Evolutionary conservation across 2,113 vertebrate genomes (phyloP).

Genomic region (Calonectris borealis): DNA sequence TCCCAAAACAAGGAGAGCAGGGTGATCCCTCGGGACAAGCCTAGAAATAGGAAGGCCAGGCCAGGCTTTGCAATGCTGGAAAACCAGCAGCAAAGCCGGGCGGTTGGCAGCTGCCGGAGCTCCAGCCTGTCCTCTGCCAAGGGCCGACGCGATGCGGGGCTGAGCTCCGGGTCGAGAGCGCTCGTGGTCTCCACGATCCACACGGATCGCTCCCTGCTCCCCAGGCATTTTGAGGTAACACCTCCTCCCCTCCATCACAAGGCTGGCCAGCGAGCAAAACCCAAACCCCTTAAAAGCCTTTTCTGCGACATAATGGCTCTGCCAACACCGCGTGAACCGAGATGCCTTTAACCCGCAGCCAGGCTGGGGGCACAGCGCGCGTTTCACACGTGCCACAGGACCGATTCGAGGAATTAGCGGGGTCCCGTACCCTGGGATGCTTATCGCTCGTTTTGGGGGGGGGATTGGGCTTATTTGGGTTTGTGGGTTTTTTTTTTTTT

Average conservation of each 20-base stretch:
- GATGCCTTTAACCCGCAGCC: not conserved
- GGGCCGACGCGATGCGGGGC: not conserved
- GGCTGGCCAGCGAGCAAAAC: not conserved
- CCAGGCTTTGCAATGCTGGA: not conserved
- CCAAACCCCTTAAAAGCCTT: not conserved
- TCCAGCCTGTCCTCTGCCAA: not conserved
- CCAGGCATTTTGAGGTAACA: not conserved
- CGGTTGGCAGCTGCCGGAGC: not conserved
- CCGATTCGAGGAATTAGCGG: not conserved
- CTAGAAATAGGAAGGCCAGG: conserved; percentile 25
- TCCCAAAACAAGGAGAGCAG: not conserved
- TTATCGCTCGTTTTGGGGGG: rapidly evolving
- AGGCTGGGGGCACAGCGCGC: not conserved
- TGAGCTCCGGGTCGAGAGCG: not conserved
- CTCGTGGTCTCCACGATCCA: not conserved
- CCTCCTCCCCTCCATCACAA: not conserved
- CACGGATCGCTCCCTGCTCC: not conserved
- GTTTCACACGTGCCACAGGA: not conserved
- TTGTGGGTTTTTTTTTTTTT: not conserved
- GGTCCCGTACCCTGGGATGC: not conserved
- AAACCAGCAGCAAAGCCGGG: not conserved
- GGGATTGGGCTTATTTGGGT: not conserved
- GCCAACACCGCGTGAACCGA: rapidly evolving
- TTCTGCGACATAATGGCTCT: not conserved
- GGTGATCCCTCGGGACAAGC: not conserved